Conservation (phyloP, 2,113 vertebrate genomes). For the Anser cygnoides region DNA sequence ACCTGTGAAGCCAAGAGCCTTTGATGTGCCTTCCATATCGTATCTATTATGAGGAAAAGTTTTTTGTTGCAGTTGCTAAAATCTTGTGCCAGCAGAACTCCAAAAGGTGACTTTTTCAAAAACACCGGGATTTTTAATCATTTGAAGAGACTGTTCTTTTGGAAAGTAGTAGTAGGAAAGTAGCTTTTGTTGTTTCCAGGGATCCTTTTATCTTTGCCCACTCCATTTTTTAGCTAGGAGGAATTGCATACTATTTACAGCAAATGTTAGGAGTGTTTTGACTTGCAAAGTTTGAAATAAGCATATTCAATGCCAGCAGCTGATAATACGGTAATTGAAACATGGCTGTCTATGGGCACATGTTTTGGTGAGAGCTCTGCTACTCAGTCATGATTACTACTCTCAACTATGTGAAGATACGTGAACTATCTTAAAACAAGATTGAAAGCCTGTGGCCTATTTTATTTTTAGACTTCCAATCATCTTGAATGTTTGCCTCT, state of each 20-base stretch:
- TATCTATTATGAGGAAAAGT: neutral
- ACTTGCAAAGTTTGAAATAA: neutral
- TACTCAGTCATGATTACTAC: neutral
- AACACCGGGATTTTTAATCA: neutral
- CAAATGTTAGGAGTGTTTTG: neutral
- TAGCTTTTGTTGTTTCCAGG: neutral
- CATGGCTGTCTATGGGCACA: fast-evolving
- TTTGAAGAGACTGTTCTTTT: neutral
- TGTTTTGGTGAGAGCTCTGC: neutral
- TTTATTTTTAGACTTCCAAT: neutral
- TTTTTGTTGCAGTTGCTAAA: neutral
- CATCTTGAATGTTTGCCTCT: neutral
- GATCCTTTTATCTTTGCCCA: neutral
- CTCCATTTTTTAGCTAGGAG: neutral
- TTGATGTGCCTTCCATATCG: neutral
- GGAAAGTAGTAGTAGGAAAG: neutral
- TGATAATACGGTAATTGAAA: neutral
- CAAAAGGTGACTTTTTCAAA: neutral
- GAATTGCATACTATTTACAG: neutral
- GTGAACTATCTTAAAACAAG: neutral
- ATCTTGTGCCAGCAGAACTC: neutral
- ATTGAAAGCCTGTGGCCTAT: neutral
- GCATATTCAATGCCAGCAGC: neutral
- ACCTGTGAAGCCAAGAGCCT: neutral
- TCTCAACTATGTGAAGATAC: neutral